Evolutionary conservation across 2,797 vertebrate species (phyloP).

Genomic region (Gadopsis bispinosus): DNA sequence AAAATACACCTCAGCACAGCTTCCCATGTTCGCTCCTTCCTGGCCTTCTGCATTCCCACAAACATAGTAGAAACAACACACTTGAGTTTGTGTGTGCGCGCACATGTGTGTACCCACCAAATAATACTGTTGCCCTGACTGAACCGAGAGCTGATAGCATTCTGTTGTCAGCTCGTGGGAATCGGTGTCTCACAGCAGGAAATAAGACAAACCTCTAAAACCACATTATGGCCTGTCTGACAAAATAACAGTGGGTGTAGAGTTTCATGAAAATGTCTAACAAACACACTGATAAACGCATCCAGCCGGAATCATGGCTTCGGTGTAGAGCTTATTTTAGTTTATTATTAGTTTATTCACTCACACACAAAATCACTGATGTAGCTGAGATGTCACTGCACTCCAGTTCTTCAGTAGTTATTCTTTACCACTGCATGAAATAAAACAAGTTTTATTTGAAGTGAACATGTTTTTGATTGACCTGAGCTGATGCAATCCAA

Average conservation of each 20-base stretch:
- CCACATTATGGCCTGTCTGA: background rate
- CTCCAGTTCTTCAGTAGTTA: too few relatives aligned
- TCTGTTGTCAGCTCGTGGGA: slow-evolving; percentile 34
- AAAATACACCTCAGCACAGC: background rate
- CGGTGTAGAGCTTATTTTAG: background rate
- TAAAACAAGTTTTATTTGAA: too few relatives aligned
- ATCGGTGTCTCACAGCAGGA: slow-evolving; percentile 15
- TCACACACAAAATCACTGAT: background rate
- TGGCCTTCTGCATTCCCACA: background rate
- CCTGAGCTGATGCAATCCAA: background rate
- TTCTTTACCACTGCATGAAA: too few relatives aligned
- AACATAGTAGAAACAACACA: slow-evolving; percentile 16
- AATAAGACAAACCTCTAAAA: slow-evolving; percentile 33
- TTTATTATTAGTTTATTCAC: background rate
- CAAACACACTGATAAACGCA: background rate
- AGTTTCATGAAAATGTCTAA: slow-evolving; percentile 21
- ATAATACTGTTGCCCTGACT: slow-evolving; percentile 7
- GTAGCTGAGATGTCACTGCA: too few relatives aligned
- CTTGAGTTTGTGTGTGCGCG: slow-evolving; percentile 3
- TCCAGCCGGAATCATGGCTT: background rate
- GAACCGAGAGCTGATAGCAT: slow-evolving; percentile 20
- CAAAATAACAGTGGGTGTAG: background rate
- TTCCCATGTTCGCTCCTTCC: background rate
- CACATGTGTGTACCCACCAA: slow-evolving; percentile 11
- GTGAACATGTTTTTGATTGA: background rate